Base-by-base conservation (phyloP, 2,113 vertebrate genomes). In the Chiloscyllium plagiosum region DNA sequence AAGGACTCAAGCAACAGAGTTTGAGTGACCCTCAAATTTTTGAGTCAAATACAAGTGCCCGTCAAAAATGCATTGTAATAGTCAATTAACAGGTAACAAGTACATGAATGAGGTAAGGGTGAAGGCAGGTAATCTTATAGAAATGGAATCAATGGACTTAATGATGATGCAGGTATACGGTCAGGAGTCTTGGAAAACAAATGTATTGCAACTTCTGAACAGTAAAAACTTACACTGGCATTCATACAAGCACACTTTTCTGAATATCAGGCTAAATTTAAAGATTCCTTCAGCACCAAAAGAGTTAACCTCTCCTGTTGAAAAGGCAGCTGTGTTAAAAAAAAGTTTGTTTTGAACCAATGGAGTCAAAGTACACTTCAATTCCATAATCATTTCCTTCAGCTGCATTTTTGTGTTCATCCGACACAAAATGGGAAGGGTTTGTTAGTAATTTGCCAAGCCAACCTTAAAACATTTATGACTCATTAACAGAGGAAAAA, bases 311-410 rank as follows among this genome's bases (percentile, higher is more conserved):
- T 94, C 8, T 72, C 33, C 22, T 70, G 68, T 70, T 95, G n/a
- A 76, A 94, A 42, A 20, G 20, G 76, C 47, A 17, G 94, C 94
- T 95, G 68, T 2, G 24, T 47, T 3, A 70, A 70, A 47, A 68
- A 26, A 80, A 80, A 26, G 20, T 24, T 78, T 33, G 3, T 65
- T 72, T 13, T 95, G 10, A 72, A 52, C 69, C 69, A 95, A 52
- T 72, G 4, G 42, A 72, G 69, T 72, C 94, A 95, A 95, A 95
- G 94, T 95, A 72, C 93, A 95, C 24, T 70, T 95, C 94, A 52
- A 52, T 95, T 68, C 37, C 12, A 6, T 52, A 33, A 52, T 52
- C 22, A 95, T 95, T 95, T 52, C 50, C 94, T 95, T 76, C 22
- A 50, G 29, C 68, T 70, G 94, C 56, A 61, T 61, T 42, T 95